Evolutionary conservation across 1,140 invertebrate species (phyloP), one percentile per base, ranked within the genome.

Genomic region (Portunus trituberculatus): DNA sequence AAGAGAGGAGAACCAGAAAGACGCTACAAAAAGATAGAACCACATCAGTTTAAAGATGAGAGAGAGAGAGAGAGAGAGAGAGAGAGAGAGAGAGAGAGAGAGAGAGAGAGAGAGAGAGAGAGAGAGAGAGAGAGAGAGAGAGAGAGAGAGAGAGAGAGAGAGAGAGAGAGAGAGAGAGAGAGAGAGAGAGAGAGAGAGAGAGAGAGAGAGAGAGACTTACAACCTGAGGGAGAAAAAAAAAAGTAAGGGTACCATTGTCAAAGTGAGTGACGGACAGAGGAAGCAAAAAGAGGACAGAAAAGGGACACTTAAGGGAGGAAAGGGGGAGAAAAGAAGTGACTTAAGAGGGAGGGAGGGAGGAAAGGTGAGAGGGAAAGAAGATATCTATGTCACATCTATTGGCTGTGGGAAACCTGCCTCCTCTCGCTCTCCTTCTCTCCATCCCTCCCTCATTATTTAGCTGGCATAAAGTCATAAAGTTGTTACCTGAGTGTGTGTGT

Each of bases 141-240:
- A 89, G 87, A 89, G 87, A 89, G 87, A 89, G 87, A 89, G 87
- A 89, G 87, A 89, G 87, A 89, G 87, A 89, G 87, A 89, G 87
- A 89, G 87, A 89, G 87, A 89, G 87, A 89, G 45, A 20, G 12
- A 20, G 31, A 89, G 39, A 89, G 87, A 89, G 87, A 45, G 25
- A 39, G 31, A 89, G 87, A 89, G 87, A 45, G 31, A 89, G 87
- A 89, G 87, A 89, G 87, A 89, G 31, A 45, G 39, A 45, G 87
- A 89, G 39, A 45, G 39, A 89, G 87, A 45, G 31, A 46, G 87
- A 89, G 10, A 89, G 86, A 88, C 31, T 89, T 28, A 89, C 87
- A 25, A 25, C 45, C 25, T 16, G 8, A 89, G 87, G 48, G n/a
- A 45, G 67, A n/a, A 76, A 76, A 76, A 76, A 76, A 76, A 76